Evolutionary conservation across 2,797 vertebrate species (phyloP).

Genomic region (Dendrocincla fuliginosa): DNA sequence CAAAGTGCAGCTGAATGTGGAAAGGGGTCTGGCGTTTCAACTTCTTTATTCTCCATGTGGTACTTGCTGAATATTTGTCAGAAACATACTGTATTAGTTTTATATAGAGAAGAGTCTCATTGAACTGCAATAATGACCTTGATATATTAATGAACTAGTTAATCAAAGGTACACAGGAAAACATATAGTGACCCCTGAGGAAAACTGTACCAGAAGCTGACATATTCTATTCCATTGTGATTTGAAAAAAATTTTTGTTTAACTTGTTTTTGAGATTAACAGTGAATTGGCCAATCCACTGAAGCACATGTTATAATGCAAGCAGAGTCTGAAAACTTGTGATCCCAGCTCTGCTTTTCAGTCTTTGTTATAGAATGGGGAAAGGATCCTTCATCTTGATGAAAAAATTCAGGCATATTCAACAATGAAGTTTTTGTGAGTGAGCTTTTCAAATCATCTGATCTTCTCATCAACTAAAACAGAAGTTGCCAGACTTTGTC

Average conservation of each 20-base stretch:
- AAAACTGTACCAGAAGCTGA: background rate
- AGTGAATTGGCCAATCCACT: background rate
- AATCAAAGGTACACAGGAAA: background rate
- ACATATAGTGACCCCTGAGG: background rate
- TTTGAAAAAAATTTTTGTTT: background rate
- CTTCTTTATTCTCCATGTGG: background rate
- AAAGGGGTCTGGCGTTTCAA: background rate
- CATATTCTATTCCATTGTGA: background rate
- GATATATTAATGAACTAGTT: background rate
- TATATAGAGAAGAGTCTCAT: background rate
- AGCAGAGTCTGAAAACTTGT: background rate
- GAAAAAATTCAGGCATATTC: background rate
- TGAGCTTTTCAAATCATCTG: background rate
- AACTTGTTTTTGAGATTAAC: background rate
- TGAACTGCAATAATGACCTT: background rate
- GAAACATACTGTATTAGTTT: background rate
- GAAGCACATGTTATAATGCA: background rate
- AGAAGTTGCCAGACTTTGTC: background rate
- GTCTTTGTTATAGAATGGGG: background rate
- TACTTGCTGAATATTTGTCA: background rate
- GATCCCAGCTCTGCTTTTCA: background rate
- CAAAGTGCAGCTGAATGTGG: background rate
- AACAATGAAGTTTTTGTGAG: background rate
- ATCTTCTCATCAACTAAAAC: background rate
- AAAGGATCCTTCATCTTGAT: background rate